These are phyloP conservation scores for Gavialis gangeticus DNA, from an alignment of 2,113 vertebrate genomes.

Conservation along the genomic window DNA sequence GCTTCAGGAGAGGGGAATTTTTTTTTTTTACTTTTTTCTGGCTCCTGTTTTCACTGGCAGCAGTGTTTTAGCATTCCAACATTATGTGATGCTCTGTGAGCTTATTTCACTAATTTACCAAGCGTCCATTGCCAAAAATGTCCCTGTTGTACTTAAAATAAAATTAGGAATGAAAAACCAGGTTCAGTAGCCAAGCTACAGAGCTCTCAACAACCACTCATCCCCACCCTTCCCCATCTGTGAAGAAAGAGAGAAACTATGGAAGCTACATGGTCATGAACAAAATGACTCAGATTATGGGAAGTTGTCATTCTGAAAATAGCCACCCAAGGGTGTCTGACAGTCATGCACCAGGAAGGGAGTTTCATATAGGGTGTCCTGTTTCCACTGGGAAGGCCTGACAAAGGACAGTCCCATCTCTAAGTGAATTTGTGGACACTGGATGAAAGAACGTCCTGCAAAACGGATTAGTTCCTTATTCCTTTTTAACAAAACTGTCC, in stretches of 20 bases:
- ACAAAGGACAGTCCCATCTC: neutral
- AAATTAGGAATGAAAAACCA: neutral
- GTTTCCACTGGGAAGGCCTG: neutral
- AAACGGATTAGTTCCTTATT: neutral
- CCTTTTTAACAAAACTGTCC: neutral
- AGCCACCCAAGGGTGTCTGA: neutral
- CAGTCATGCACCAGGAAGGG: neutral
- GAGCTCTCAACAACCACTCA: neutral
- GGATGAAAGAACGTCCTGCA: neutral
- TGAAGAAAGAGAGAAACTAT: neutral
- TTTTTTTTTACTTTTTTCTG: neutral
- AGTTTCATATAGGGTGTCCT: neutral
- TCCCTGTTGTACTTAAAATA: neutral
- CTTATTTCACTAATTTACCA: neutral
- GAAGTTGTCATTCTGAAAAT: neutral
- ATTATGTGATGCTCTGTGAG: neutral
- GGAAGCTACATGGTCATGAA: neutral
- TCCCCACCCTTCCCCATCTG: neutral
- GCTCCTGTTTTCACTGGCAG: neutral
- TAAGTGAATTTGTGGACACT: neutral
- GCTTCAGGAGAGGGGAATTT: neutral
- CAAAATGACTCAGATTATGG: neutral
- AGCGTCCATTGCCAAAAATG: neutral
- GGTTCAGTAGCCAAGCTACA: neutral
- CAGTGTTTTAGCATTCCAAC: neutral